Base-by-base conservation (phyloP, 2,113 vertebrate genomes). In the Oreochromis aureus region DNA sequence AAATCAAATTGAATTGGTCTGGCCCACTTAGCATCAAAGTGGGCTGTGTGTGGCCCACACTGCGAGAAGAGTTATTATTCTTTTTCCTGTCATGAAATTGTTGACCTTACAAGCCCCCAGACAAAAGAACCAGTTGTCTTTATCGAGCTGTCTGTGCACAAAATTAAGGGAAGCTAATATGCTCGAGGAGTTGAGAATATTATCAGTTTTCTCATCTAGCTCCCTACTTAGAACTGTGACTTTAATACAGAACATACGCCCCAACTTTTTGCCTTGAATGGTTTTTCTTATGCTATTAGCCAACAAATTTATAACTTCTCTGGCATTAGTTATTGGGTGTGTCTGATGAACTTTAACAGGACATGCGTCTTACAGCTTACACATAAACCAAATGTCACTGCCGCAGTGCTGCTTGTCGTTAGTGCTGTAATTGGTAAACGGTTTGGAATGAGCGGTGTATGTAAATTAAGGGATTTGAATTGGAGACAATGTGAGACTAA, bases 401-500 rank as follows among this genome's bases (percentile, higher is more conserved):
- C 36, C 6, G 6, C 82, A 44, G 24, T 12, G 56, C 39, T 63
- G 71, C 80, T 51, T 34, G 81, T n/a, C 27, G n/a, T 82, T 80
- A 32, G n/a, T 9, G 82, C 54, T 71, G 39, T 39, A 34, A 83
- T 16, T 10, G 39, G 16, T 69, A 24, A 82, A 83, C 2, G 1
- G n/a, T 56, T 88, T 61, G 56, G 79, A 84, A 89, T 32, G 48
- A 85, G 11, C 55, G 41, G 84, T 15, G 10, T 30, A 58, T 71
- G 51, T 16, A 51, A 87, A 84, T 51, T 9, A n/a, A 79, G 4
- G 30, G 19, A 69, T 84, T 19, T 30, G n/a, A 89, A 81, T 66
- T 48, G 19, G 78, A 92, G 84, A 89, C 83, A 3, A 10, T 41
- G 63, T 86, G 34, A 39, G 48, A 78, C 66, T 88, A 81, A 92